Conservation (phyloP, 2,888 invertebrate species). For the Andrena hattorfiana region DNA sequence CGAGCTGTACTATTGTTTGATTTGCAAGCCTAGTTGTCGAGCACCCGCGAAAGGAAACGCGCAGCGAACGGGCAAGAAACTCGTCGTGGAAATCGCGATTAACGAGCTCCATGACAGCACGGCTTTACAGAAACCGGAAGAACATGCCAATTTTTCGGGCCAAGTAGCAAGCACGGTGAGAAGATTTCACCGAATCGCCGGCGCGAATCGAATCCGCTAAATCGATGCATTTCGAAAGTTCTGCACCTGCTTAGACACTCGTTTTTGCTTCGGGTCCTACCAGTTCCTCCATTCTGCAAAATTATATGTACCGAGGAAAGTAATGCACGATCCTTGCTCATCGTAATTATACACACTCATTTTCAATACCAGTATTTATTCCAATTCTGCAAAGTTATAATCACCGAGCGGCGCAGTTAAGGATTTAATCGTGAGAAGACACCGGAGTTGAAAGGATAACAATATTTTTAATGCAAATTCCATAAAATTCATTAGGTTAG, state of each 20-base stretch:
- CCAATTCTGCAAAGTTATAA: too few species aligned
- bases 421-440: too few species aligned
- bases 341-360: too few species aligned
- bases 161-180: slow-evolving; percentile 35
- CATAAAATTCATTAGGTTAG: too few species aligned
- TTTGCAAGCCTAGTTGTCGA: not conserved
- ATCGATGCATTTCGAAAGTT: slow-evolving; percentile 61
- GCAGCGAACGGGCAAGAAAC: slow-evolving; percentile 71
- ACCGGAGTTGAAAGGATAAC: too few species aligned
- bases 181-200: slow-evolving; percentile 64
- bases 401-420: too few species aligned
- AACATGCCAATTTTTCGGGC: slow-evolving; percentile 18
- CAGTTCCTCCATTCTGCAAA: too few species aligned
- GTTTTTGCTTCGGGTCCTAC: too few species aligned
- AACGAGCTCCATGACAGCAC: slow-evolving; percentile 54
- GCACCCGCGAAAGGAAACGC: slow-evolving; percentile 17
- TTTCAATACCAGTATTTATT: too few species aligned
- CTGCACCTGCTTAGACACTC: not conserved
- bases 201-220: slow-evolving; percentile 55
- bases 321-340: too few species aligned
- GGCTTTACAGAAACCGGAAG: slow-evolving; percentile 42
- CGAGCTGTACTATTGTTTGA: slow-evolving; percentile 1
- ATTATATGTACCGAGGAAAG: too few species aligned
- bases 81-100: slow-evolving; percentile 74
- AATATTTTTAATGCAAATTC: too few species aligned